Conservation (phyloP, 2,797 vertebrate species). For the Cryptoblepharus egeriae region DNA sequence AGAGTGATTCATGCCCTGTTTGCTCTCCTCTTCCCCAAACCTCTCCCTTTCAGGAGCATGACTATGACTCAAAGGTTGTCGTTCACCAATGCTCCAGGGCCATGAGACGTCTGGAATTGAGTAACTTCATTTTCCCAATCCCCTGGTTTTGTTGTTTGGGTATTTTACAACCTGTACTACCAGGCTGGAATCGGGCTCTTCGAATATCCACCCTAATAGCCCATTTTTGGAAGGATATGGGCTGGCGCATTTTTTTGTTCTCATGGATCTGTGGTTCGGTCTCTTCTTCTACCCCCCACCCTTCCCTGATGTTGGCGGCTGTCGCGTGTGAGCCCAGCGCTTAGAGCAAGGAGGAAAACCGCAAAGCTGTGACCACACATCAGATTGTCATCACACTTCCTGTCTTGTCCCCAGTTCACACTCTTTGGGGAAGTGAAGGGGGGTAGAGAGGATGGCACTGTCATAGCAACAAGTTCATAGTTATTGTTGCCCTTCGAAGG, state of each 20-base stretch:
- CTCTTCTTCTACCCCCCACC: not conserved
- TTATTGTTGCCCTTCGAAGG: not conserved
- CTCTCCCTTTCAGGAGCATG: not conserved
- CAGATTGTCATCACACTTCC: constrained; percentile 62
- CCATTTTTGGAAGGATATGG: not conserved
- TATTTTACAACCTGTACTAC: not conserved
- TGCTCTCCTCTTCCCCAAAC: not conserved
- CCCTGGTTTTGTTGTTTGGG: not conserved
- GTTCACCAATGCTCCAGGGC: not conserved
- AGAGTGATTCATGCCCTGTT: constrained; percentile 17
- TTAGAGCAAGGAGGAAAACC: constrained; percentile 66
- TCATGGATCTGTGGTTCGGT: not conserved
- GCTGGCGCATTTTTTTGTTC: not conserved
- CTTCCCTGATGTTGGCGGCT: not conserved
- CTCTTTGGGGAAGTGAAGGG: not conserved
- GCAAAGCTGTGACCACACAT: constrained; percentile 64
- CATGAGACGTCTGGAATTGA: not conserved
- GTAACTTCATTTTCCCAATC: not conserved
- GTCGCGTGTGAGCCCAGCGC: constrained; percentile 54
- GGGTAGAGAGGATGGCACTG: constrained; percentile 22
- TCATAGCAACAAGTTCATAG: not conserved
- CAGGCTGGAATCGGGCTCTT: not conserved
- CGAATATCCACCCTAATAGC: not conserved
- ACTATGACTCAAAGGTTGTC: constrained; percentile 16
- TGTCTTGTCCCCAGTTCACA: constrained; percentile 52